A percentile compares a stretch with the other conserved stretches of the same genome.
These are phyloP conservation scores for Listronotus bonariensis DNA, from an alignment of 1,140 invertebrate species.

Conservation along the genomic window DNA sequence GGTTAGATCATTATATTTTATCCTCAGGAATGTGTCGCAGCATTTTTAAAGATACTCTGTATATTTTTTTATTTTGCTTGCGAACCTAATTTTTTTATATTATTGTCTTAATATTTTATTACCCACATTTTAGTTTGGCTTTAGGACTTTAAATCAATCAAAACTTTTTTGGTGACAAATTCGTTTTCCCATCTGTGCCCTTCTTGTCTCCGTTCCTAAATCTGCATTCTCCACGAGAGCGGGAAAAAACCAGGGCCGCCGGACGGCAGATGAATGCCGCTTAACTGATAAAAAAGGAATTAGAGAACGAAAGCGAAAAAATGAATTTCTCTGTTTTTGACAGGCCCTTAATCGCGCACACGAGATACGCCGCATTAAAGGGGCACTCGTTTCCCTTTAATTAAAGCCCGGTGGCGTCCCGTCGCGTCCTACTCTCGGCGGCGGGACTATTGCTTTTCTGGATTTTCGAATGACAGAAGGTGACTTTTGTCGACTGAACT, in stretches of 20 bases:
- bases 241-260: slow-evolving; percentile 36
- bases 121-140: too few relatives aligned
- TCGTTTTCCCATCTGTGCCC: too few relatives aligned
- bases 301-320: slow-evolving; percentile 57
- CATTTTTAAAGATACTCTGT: too few relatives aligned
- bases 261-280: slow-evolving; percentile 54
- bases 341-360: slow-evolving; percentile 57
- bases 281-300: slow-evolving; percentile 58
- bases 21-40: too few relatives aligned
- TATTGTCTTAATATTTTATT: neutral
- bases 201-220: slow-evolving; percentile 18
- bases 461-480: slow-evolving; percentile 11
- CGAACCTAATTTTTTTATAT: neutral
- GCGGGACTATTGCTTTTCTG: slow-evolving; percentile 15
- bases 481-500: slow-evolving; percentile 8
- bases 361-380: slow-evolving; percentile 56
- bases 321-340: slow-evolving; percentile 59
- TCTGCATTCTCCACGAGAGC: slow-evolving; percentile 40
- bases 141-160: too few relatives aligned
- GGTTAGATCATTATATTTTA: too few relatives aligned
- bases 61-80: too few relatives aligned
- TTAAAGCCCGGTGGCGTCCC: slow-evolving; percentile 48
- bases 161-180: too few relatives aligned
- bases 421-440: slow-evolving; percentile 17
- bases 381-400: slow-evolving; percentile 53